Base-by-base conservation (phyloP, 2,888 invertebrate genomes). In the Mellilla xanthometata region DNA sequence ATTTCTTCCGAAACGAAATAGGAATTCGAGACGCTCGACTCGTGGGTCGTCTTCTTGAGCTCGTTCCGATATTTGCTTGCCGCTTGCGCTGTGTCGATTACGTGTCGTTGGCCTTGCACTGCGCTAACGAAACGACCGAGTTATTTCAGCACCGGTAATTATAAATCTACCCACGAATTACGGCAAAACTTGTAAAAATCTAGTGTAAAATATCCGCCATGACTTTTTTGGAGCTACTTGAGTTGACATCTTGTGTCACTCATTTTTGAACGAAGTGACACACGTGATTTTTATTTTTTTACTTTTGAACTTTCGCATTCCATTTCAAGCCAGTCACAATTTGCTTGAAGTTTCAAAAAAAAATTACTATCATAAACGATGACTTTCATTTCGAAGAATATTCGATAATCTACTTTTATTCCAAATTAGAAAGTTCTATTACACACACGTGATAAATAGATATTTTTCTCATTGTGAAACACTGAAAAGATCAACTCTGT, bases 201-300 rank as follows among this genome's bases (percentile, higher is more conserved):
- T 79, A 77, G 62, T 77, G 78, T 79, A 82, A 75, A 81, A 84
- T 78, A 84, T 88, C 82, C 83, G 84, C 89, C 88, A 89, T 89
- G 83, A 88, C 83, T 81, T 85, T 47, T 73, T 74, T 64, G 66
- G 69, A 76, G 68, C 75, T 74, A 72, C 75, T 79, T n/a, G 24
- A n/a, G 75, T 80, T 83, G 88, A 83, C 88, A 87, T 87, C 89
- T 87, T 81, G 28, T 57, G 62, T 35, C 40, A 44, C 31, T 36
- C 31, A 28, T 9, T 23, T 36, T 36, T 28, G 11, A 15, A 28
- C n/a, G 22, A 72, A 76, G 61, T 67, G 64, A 70, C 65, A 83
- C 88, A 88, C 87, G 89, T 89, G 88, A 89, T 83, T 79, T 71
- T 68, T 61, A 67, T 77, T 77, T 71, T 75, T 75, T 49, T 60